phyloP scores from a whole-genome alignment of 2,113 vertebrate species.

The Boleophthalmus pectinirostris region DNA sequence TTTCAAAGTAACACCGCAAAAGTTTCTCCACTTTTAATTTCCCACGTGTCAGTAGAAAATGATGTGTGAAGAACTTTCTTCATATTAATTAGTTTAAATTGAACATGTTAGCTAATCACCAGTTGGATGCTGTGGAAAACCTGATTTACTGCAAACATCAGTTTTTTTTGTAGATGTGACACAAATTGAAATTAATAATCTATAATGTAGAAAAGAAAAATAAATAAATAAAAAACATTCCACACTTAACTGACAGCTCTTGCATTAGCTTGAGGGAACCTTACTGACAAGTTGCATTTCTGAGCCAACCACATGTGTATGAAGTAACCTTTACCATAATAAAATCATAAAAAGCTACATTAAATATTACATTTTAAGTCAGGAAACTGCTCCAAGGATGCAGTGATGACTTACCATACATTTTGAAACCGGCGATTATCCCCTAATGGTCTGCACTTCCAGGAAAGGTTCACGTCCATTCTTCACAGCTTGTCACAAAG shows the following conservation, averaged over 20 bases:
- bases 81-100: too few species aligned
- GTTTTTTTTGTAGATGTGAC: too few species aligned
- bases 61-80: not conserved
- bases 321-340: not conserved
- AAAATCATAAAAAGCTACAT: not conserved
- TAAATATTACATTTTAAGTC: not conserved
- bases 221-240: not conserved
- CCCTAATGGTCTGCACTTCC: constrained; percentile 17
- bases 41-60: not conserved
- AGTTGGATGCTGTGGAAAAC: too few species aligned
- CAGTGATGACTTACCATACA: not conserved
- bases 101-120: too few species aligned
- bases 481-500: constrained; percentile 18
- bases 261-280: not conserved
- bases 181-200: too few species aligned
- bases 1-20: not conserved
- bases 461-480: constrained; percentile 3
- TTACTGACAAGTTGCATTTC: not conserved
- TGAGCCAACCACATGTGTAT: not conserved
- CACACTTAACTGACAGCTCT: not conserved
- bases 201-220: too few species aligned
- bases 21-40: not conserved
- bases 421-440: constrained; percentile 24
- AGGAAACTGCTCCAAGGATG: not conserved
- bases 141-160: not conserved